Base-by-base conservation (phyloP, 2,113 vertebrate species). In the Trematomus loennbergii region DNA sequence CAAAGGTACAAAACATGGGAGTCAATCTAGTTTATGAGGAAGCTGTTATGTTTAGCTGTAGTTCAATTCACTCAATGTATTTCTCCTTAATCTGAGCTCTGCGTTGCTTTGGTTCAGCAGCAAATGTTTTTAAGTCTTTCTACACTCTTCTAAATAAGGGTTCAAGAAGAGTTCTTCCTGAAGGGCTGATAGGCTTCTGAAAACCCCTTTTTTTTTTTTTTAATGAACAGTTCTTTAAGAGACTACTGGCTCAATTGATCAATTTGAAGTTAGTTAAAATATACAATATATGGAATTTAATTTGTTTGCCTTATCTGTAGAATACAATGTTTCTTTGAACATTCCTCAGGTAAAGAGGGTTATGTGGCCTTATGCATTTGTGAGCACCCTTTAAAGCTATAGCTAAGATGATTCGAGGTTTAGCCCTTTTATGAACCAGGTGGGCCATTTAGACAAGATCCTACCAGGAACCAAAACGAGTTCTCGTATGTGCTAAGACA, bases 1-100 rank as follows among this genome's bases (percentile, higher is more conserved):
- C 92, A 92, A 91, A 94, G 89, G 89, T 91, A 57, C 74, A 61
- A 87, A 60, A 67, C 75, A 49, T 53, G 49, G 33, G 16, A 72
- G 71, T 75, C 61, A 71, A 12, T 79, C 81, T 46, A 60, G 60
- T 76, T 76, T 54, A 57, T 55, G 63, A 83, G 78, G 72, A 81
- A 77, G 33, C 70, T 25, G 71, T 75, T 64, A 59, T 58, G 29
- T 61, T 75, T 72, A 54, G 12, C 45, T 50, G 40, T 72, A 11
- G 12, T 55, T 78, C 0, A 25, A 54, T 67, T 40, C 4, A 1
- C 20, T 4, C 5, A 49, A 25, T 55, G 18, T 13, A 13, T 12
- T 9, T 8, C 5, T 54, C 58, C 2, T 18, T 49, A 11, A 63
- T 25, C n/a, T 45, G 15, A 65, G 9, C 8, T 45, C 29, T 10